Conservation (phyloP, 2,113 vertebrate genomes). For the Tupaia tana region DNA sequence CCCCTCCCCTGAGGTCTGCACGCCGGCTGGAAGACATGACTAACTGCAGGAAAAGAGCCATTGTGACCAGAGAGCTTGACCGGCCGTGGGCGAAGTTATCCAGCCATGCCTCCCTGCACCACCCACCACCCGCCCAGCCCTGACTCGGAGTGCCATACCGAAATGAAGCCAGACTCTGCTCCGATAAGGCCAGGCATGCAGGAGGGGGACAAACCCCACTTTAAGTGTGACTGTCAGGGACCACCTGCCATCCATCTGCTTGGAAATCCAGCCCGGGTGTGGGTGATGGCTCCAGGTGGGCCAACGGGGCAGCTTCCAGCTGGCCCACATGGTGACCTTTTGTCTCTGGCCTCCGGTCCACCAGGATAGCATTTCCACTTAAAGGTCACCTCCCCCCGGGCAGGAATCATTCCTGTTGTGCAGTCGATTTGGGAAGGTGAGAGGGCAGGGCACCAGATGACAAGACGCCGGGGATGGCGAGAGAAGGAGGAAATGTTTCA, state of each 20-base stretch:
- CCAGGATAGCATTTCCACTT: background rate
- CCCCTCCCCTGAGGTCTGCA: background rate
- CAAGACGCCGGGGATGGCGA: background rate
- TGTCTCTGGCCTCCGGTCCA: background rate
- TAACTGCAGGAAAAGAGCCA: background rate
- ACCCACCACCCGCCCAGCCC: background rate
- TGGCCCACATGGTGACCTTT: background rate
- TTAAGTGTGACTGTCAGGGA: background rate
- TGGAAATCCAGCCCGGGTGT: fast-evolving
- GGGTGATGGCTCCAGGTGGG: background rate
- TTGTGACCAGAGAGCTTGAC: background rate
- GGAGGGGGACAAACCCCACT: background rate
- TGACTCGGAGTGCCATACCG: background rate
- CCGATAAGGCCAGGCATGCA: background rate
- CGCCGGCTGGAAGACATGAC: background rate
- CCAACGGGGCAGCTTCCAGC: background rate
- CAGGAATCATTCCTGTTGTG: background rate
- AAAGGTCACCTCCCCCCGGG: background rate
- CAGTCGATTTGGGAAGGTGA: background rate
- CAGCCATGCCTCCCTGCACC: background rate
- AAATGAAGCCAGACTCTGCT: background rate
- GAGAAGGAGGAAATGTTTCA: background rate
- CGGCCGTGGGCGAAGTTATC: background rate
- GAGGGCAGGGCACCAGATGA: background rate
- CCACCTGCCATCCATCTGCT: background rate